Conservation (phyloP, 2,797 vertebrate species). For the Heterohyrax brucei region DNA sequence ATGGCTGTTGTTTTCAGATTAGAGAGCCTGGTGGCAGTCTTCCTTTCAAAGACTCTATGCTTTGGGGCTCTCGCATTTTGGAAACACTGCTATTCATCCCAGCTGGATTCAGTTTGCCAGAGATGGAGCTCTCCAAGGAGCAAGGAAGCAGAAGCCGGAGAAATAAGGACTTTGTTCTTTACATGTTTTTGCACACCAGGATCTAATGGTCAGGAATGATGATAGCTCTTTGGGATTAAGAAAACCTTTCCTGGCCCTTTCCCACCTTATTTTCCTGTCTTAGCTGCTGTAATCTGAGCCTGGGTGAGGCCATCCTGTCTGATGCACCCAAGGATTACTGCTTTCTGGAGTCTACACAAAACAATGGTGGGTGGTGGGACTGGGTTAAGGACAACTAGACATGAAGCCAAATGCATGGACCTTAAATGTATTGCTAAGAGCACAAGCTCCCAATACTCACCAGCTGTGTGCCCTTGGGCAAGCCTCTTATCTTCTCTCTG, state of each 20-base stretch:
- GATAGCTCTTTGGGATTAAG: neutral
- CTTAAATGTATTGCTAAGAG: no score
- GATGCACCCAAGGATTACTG: neutral
- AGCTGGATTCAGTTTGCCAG: neutral
- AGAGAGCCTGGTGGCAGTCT: slow-evolving; percentile 49
- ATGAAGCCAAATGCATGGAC: neutral
- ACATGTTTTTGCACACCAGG: neutral
- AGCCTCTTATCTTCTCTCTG: neutral
- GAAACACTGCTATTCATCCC: neutral
- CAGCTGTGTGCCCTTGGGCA: neutral
- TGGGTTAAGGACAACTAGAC: fast-evolving
- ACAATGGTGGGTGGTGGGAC: fast-evolving
- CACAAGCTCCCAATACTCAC: neutral
- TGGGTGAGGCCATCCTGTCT: neutral
- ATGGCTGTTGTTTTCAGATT: slow-evolving; percentile 71
- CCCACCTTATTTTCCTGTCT: neutral
- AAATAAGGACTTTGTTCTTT: neutral
- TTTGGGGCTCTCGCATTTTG: neutral
- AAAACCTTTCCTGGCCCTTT: neutral
- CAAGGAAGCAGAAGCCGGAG: no score
- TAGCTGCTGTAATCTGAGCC: neutral
- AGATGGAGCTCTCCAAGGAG: neutral
- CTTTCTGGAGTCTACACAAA: neutral
- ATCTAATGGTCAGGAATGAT: no score
- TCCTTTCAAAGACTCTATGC: neutral